Evolutionary conservation across 2,113 vertebrate species (phyloP).

Genomic region (Platichthys stellatus): DNA sequence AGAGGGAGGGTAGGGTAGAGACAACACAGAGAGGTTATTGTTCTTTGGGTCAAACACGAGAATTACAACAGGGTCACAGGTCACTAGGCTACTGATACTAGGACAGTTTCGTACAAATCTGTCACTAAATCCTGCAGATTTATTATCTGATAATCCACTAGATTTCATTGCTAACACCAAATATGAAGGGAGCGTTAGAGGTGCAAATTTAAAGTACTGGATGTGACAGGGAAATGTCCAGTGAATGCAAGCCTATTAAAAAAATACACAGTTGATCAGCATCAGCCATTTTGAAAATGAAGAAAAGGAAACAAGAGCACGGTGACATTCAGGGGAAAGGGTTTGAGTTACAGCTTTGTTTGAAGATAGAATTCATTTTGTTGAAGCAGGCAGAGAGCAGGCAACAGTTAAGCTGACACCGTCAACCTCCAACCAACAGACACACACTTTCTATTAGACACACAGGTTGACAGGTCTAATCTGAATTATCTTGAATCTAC

Average conservation of each 20-base stretch:
- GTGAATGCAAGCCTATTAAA: slow-evolving; percentile 42
- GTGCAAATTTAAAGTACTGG: neutral
- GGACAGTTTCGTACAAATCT: neutral
- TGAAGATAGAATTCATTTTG: slow-evolving; percentile 11
- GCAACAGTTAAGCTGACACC: neutral
- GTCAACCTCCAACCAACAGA: neutral
- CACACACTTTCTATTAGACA: too few relatives aligned
- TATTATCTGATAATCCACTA: neutral
- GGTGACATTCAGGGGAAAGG: neutral
- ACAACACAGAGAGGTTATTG: slow-evolving; percentile 82
- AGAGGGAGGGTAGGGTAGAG: slow-evolving; percentile 71
- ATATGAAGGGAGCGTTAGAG: neutral
- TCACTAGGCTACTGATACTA: slow-evolving; percentile 30
- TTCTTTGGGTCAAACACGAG: slow-evolving; percentile 69
- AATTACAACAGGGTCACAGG: slow-evolving; percentile 48
- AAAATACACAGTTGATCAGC: neutral
- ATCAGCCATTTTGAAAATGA: slow-evolving; percentile 11
- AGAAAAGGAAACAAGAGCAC: neutral
- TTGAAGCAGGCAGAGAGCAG: neutral
- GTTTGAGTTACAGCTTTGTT: neutral
- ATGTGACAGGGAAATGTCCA: neutral
- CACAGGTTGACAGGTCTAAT: neutral
- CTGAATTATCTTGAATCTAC: neutral
- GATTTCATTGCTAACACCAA: neutral
- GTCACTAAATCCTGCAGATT: neutral